Evolutionary conservation across 1,140 invertebrate genomes (phyloP), one percentile per base, ranked within the genome.

Genomic region (Subanguina moxae): DNA sequence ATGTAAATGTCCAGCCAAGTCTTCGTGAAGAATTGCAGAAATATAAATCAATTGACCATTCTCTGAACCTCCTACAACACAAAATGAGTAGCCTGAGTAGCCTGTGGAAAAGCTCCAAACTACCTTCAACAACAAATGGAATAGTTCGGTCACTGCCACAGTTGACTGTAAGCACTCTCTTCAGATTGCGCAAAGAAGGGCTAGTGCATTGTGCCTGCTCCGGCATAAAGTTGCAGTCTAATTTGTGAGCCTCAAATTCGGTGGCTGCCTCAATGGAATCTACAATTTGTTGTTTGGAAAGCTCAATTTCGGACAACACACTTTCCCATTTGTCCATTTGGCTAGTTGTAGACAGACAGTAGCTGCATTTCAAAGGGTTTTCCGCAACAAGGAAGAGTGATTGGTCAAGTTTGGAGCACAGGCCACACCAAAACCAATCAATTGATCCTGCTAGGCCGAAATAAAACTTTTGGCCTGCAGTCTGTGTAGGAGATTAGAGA

Each of bases 51-150:
- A 21, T 28, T 45, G 52, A 15, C 66, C 56, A 43, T 74, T 67
- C 30, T 73, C 71, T 32, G 72, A 52, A 25, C 71, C 71, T 5
- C 32, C 32, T 38, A 11, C 11, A 38, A 38, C 11, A 3, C 32
- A 38, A 38, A 38, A 38, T 38, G 11, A 38, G 32, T 11, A 38
- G 3, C 32, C 32, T 38, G 32, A 38, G 32, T 11, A 38, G 11
- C 3, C 32, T 5, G 32, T 38, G 3, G 11, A 38, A 38, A 38
- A n/a, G n/a, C n/a, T n/a, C n/a, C n/a, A n/a, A 38, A 38, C 32
- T 38, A 57, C 73, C 73, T 62, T 64, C 43, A 15, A 73, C 38
- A 1, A 52, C 42, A 38, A 73, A 73, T 13, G 71, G 71, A 7
- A 70, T 65, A 8, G 28, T 75, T 23, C 46, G 71, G 23, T 7